Base-by-base conservation (phyloP, 2,113 vertebrate genomes). In the Nyctibius bracteatus region DNA sequence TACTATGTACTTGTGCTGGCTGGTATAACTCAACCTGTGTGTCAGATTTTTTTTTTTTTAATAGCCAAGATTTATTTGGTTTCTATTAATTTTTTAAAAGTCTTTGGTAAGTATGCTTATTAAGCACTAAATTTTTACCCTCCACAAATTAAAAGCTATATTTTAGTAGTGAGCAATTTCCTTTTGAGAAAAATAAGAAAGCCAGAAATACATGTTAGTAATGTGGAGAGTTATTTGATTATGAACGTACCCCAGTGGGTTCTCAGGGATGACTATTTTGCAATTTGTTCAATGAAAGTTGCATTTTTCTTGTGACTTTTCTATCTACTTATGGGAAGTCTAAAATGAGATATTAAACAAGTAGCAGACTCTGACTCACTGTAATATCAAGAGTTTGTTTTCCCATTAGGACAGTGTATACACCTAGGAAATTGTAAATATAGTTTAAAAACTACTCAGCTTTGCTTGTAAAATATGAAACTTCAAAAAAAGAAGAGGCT, bases 11-110 rank as follows among this genome's bases (percentile, higher is more conserved):
- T 97, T 78, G 44, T 80, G 79, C 90, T 97, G 92, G 96, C 97
- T 98, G 96, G 97, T 97, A 95, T 98, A 98, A 98, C 97, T 98
- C 98, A 98, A 97, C 94, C 90, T 97, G 78, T 95, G 95, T 52
- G 88, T 98, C 96, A 98, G 95, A 71, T 80, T 71, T 88, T 93
- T 94, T 87, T 87, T 95, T 92, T 92, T 96, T 94, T 92, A 97
- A 96, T 96, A 89, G 94, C 93, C 72, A 97, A 96, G 96, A 97
- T 98, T 98, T 98, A 98, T 97, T 97, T 98, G 89, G 95, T 96
- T 97, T 97, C 95, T 97, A 94, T 97, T 98, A 97, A 97, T 97
- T 97, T 97, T 97, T 96, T 94, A 92, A 88, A 97, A 97, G 86
- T 96, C 88, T 62, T 94, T 59, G 70, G 84, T 97, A 97, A 97